These are phyloP conservation scores for Microcebus jonahi DNA, from an alignment of 2,113 vertebrate genomes.

Conservation along the genomic window DNA sequence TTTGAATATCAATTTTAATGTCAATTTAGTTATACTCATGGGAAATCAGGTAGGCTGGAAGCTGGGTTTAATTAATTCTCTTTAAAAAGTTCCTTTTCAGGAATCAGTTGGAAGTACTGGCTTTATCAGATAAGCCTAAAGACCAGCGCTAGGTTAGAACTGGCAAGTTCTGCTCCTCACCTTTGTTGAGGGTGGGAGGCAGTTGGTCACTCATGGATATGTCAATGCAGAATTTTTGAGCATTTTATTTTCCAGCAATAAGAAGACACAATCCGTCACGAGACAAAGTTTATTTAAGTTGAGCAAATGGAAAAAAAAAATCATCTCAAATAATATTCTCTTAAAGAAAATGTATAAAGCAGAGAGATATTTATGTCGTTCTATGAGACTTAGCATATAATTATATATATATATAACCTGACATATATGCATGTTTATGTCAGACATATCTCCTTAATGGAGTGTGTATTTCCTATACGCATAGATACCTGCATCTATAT, in stretches of 20 bases:
- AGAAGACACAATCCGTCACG: neutral
- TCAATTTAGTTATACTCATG: neutral
- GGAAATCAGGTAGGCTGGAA: neutral
- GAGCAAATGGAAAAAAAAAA: no score
- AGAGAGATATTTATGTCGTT: no score
- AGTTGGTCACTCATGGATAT: neutral
- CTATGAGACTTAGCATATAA: no score
- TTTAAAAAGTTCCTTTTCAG: neutral
- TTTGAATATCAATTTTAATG: slow-evolving; percentile 39
- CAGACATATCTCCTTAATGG: no score
- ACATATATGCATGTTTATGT: no score
- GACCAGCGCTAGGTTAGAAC: neutral
- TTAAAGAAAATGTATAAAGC: no score
- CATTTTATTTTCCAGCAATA: neutral
- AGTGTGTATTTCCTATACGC: no score
- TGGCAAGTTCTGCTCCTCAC: neutral
- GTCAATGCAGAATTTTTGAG: neutral
- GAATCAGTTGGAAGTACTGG: neutral
- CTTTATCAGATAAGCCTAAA: neutral
- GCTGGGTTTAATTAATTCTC: neutral
- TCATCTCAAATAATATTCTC: no score
- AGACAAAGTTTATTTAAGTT: slow-evolving; percentile 21
- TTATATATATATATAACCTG: no score
- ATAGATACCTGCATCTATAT: neutral
- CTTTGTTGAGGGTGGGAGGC: neutral